phyloP scores from a whole-genome alignment of 2,888 invertebrate species.

The Agrotis exclamationis region DNA sequence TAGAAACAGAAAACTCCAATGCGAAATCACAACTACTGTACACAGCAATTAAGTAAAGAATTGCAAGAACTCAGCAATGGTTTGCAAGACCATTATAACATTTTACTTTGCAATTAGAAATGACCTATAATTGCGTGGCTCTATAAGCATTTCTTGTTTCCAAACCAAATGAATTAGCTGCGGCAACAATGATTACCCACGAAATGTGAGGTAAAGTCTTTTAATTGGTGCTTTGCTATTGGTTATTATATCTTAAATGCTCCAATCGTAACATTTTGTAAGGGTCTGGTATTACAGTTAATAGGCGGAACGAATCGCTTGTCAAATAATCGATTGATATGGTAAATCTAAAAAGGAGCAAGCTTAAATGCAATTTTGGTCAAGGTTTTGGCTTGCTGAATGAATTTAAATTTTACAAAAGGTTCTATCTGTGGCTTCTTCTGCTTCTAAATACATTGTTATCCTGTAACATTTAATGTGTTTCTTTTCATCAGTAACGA shows the following conservation, averaged over 20 bases:
- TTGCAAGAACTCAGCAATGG: constrained; percentile 59
- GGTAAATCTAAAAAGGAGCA: not conserved
- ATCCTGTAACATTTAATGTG: no score
- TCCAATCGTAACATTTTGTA: constrained; percentile 40
- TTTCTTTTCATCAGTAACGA: no score
- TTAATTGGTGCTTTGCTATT: constrained; percentile 65
- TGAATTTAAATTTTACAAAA: not conserved
- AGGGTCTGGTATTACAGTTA: constrained; percentile 23
- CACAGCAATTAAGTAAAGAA: constrained; percentile 50
- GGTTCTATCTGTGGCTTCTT: no score
- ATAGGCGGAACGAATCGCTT: constrained; percentile 19
- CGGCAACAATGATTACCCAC: constrained; percentile 67
- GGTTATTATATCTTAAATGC: constrained; percentile 54
- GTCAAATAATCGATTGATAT: not conserved
- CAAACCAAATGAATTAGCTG: constrained; percentile 63
- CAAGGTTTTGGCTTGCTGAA: not conserved
- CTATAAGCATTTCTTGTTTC: constrained; percentile 70
- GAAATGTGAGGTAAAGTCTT: constrained; percentile 65
- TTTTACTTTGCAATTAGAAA: constrained; percentile 75
- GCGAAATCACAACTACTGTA: constrained; percentile 23
- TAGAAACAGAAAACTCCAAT: constrained; percentile 5
- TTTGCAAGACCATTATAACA: constrained; percentile 66
- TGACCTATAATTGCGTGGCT: constrained; percentile 69
- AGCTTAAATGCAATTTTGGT: not conserved
- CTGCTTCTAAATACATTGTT: no score